Evolutionary conservation across 2,113 vertebrate genomes (phyloP), one percentile per base, ranked within the genome.

Genomic region (Miniopterus natalensis): DNA sequence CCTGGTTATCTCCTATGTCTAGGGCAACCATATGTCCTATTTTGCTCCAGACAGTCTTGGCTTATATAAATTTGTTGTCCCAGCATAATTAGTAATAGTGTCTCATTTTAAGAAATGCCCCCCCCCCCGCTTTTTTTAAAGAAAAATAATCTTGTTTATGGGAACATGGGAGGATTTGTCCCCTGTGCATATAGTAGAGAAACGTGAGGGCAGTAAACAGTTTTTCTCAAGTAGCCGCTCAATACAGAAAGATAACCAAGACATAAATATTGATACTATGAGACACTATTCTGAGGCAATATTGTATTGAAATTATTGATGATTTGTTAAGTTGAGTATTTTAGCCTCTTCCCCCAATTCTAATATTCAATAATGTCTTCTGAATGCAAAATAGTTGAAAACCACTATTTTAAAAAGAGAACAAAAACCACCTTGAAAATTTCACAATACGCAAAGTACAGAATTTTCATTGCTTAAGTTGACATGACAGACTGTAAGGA

Each of bases 291-390:
- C n/a, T 59, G 51, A 61, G 42, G 18, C 75, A 55, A 36, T 77
- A 18, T 71, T 61, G 8, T 79, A 13, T 71, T 61, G 12, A 31
- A 92, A 59, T 79, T 87, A 59, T n/a, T 70, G 45, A 57, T 93
- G 61, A 29, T 70, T 68, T 93, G 14, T 84, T 83, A 88, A 74
- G 27, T 49, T 68, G 21, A 66, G 15, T 63, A 83, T 66, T 94
- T 84, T 57, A 75, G 31, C 74, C 3, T 12, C 40, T 47, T 83
- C 47, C 29, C 21, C 10, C 49, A 75, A 29, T 70, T 74, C 11
- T 36, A 47, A 63, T 75, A 49, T 89, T 89, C 47, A 89, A 3
- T 88, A 73, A n/a, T 89, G 29, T 89, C 77, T 87, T 42, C 53
- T 89, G 49, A 66, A 66, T 75, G 63, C 47, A 47, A 94, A 49